Percentiles rank a stretch among this genome's conserved stretches.
These are phyloP conservation scores for Oreotrochilus melanogaster DNA, from an alignment of 2,113 vertebrate species.

Conservation along the genomic window DNA sequence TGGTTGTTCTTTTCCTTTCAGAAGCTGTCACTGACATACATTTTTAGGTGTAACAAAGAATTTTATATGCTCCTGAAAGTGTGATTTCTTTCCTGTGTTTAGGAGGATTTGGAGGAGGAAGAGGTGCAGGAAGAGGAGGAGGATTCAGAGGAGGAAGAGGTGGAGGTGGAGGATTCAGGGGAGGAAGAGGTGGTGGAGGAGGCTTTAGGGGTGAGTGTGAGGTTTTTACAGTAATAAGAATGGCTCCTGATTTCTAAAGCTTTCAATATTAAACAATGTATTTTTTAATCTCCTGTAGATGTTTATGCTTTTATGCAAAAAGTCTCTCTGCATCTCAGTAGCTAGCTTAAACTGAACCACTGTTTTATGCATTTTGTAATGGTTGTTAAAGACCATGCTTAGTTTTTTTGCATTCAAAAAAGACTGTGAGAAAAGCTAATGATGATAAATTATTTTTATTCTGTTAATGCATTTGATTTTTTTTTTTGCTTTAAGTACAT, in stretches of 20 bases:
- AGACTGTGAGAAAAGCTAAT: not conserved
- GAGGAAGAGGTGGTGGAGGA: slow-evolving; percentile 82
- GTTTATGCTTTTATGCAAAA: not conserved
- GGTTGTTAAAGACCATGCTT: not conserved
- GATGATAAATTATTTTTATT: not conserved
- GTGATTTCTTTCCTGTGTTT: not conserved
- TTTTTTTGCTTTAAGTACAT: not conserved
- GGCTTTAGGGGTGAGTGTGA: slow-evolving; percentile 81
- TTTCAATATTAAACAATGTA: not conserved
- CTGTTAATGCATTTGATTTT: not conserved
- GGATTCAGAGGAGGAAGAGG: slow-evolving; percentile 80
- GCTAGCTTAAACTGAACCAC: not conserved
- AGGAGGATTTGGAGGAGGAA: slow-evolving; percentile 83
- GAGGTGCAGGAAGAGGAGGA: slow-evolving; percentile 78
- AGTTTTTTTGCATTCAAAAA: not conserved
- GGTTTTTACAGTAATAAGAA: not conserved
- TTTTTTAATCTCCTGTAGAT: not conserved
- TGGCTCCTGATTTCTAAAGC: not conserved
- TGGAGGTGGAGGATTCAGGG: slow-evolving; percentile 74
- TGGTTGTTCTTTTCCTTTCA: not conserved
- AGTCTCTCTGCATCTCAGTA: not conserved
- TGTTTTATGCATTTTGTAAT: not conserved
- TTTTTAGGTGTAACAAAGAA: not conserved
- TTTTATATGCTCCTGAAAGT: not conserved
- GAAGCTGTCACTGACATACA: not conserved